Conservation (phyloP, 2,797 vertebrate species). For the Peromyscus attwateri region DNA sequence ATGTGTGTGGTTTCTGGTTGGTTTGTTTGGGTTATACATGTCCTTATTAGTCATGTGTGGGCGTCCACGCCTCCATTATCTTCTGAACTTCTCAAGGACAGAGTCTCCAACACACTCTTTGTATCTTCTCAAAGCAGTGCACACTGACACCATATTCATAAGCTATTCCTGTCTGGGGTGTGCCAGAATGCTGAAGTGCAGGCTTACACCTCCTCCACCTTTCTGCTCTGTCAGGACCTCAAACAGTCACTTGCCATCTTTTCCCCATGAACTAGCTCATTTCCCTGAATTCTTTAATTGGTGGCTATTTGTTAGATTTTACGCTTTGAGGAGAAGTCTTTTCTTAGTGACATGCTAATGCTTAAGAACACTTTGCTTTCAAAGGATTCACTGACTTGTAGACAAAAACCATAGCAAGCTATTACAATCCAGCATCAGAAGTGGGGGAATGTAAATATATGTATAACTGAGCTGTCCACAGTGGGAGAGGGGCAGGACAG, state of each 20-base stretch:
- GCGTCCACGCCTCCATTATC: neutral
- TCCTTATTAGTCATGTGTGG: conserved; percentile 37
- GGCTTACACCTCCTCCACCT: neutral
- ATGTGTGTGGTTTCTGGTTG: conserved; percentile 21
- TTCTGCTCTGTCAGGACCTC: neutral
- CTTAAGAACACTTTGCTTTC: conserved; percentile 2
- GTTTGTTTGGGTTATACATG: conserved; percentile 21
- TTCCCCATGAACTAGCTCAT: neutral
- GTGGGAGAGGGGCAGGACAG: neutral
- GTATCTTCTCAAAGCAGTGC: neutral
- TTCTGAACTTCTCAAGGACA: conserved; percentile 47
- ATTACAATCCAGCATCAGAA: neutral
- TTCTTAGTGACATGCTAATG: neutral
- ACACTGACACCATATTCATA: neutral
- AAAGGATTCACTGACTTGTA: neutral
- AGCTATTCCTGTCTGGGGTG: neutral
- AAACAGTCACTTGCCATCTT: neutral
- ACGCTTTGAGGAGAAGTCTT: neutral
- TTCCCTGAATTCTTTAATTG: conserved; percentile 18
- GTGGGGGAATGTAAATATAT: fast-evolving
- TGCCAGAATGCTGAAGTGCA: neutral
- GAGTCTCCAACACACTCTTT: neutral
- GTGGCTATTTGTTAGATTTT: neutral
- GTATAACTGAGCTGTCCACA: neutral
- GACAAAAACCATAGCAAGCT: neutral